Base-by-base conservation (phyloP, 2,888 invertebrate genomes). In the Monochamus alternatus region DNA sequence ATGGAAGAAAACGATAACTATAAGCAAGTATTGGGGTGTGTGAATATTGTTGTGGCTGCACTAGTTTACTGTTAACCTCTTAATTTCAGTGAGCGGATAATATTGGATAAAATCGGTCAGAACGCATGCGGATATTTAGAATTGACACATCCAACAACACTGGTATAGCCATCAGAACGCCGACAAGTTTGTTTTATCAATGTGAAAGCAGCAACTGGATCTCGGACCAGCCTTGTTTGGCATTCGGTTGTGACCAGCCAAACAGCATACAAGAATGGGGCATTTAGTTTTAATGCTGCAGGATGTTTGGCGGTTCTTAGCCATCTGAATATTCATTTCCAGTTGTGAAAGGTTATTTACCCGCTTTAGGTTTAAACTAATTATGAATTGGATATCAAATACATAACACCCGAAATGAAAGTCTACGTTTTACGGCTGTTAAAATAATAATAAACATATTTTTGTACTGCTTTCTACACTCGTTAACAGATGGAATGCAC, bases 321-420 rank as follows among this genome's bases (percentile, higher is more conserved):
- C 47, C 1, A 47, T 47, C 10, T 47, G 47, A 47, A 47, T 47
- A 47, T 47, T 47, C 14, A 58, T 38, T 58, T 58, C 55, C 32
- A n/a, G 8, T 43, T n/a, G 12, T 22, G 44, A 30, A 12, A 68
- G 68, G 68, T 68, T 59, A 43, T 68, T 59, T 59, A 68, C 68
- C 59, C 44, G 10, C 8, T 59, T 68, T 68, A 14, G 14, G 3
- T 5, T 30, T 14, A 65, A 9, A 51, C 47, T 65, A 47, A 65
- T 65, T 47, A 65, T 12, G 2, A 32, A 10, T 38, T 32, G 38
- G 14, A 8, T 31, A 10, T 38, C n/a, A 58, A 10, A 14, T 14
- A 55, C 30, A 59, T 64, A 64, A 64, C 43, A 58, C 10, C 68
- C 30, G 38, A 55, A 68, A 68, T 43, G 68, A 68, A 68, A 68